These are phyloP conservation scores for Poeciliopsis paucimaculata DNA, from an alignment of 2,797 vertebrate species.

Conservation along the genomic window DNA sequence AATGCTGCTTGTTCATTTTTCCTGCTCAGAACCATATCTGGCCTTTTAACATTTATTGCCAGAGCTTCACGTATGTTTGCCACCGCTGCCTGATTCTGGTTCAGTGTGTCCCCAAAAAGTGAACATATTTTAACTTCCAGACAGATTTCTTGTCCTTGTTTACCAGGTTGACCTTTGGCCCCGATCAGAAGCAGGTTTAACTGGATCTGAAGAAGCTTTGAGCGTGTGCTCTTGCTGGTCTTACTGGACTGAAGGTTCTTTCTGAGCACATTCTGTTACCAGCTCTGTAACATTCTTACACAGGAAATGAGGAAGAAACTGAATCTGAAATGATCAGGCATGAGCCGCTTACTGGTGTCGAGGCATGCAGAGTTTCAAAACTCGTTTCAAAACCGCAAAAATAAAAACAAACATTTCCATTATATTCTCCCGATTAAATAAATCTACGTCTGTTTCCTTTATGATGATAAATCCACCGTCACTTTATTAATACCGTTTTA, in stretches of 20 bases:
- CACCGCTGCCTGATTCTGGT: neutral
- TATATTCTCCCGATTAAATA: neutral
- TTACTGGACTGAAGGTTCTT: conserved; percentile 7
- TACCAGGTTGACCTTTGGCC: neutral
- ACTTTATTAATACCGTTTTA: neutral
- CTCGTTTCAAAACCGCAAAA: neutral
- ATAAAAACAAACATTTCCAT: neutral
- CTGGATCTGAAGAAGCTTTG: neutral
- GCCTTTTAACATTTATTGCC: neutral
- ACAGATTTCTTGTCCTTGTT: neutral
- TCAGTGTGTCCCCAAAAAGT: neutral
- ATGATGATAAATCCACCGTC: neutral
- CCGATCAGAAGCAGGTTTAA: neutral
- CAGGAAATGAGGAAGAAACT: neutral
- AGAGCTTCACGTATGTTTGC: neutral
- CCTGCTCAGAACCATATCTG: neutral
- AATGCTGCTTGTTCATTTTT: neutral
- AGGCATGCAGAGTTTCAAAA: neutral
- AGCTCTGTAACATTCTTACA: neutral
- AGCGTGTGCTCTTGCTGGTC: conserved; percentile 5
- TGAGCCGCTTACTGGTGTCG: neutral
- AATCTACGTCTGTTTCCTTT: neutral
- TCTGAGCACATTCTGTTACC: neutral
- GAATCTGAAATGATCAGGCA: neutral
- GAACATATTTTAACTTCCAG: neutral